phyloP scores from a whole-genome alignment of 2,797 vertebrate species.

The Gymnoscopelus braueri region DNA sequence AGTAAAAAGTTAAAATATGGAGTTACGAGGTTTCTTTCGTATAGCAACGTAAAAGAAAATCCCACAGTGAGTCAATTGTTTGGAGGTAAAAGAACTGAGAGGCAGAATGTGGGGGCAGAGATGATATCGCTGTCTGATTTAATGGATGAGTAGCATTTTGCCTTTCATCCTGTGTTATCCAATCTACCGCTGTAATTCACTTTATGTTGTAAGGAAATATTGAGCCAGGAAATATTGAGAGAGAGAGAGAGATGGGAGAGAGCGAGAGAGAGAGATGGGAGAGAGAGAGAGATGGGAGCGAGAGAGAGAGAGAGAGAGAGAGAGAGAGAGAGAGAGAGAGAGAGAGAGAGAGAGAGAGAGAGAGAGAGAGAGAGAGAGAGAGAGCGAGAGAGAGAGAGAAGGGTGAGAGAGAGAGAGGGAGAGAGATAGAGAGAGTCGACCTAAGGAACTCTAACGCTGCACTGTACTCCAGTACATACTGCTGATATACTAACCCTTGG shows the following conservation, averaged over 20 bases:
- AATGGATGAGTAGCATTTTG: conserved; percentile 33
- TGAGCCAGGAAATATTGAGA: conserved; percentile 23
- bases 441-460: conserved; percentile 1
- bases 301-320: no score
- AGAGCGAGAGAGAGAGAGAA: no score
- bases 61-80: conserved; percentile 37
- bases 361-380: conserved; percentile 14
- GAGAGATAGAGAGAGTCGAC: conserved; percentile 12
- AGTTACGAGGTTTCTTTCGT: no score
- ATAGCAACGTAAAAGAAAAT: background rate
- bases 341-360: conserved; percentile 12
- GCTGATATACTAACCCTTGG: background rate
- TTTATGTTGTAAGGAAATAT: conserved; percentile 49
- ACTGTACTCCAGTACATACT: conserved; percentile 4
- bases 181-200: conserved; percentile 39
- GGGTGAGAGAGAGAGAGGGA: no score
- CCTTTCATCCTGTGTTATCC: conserved; percentile 43
- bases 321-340: no score
- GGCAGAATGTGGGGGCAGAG: conserved; percentile 15
- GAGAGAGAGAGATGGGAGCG: no score
- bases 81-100: conserved; percentile 34
- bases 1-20: no score
- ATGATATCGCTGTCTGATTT: conserved; percentile 39
- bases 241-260: conserved; percentile 9
- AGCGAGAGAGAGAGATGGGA: no score